These are phyloP conservation scores for Drosophila buzzatii DNA, from an alignment of 2,888 invertebrate species.

Conservation along the genomic window DNA sequence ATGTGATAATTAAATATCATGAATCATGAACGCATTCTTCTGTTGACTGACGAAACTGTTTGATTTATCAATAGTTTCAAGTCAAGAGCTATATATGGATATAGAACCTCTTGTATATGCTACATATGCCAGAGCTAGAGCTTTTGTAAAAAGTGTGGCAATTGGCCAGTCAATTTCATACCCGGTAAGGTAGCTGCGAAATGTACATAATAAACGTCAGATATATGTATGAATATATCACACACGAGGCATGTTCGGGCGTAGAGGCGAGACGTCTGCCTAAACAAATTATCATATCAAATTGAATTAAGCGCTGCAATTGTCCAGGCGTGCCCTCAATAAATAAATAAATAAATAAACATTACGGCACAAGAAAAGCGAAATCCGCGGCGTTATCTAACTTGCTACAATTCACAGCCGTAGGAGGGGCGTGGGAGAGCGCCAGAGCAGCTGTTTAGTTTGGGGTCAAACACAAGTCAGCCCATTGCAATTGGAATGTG, in stretches of 20 bases:
- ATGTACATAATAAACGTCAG: background rate
- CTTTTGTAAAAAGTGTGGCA: slow-evolving; percentile 20
- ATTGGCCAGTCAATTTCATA: slow-evolving; percentile 10
- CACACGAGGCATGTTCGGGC: background rate
- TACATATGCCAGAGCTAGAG: background rate
- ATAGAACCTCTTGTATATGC: background rate
- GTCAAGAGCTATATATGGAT: background rate
- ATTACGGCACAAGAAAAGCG: slow-evolving; percentile 48
- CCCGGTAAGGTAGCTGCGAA: background rate
- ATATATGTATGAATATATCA: background rate
- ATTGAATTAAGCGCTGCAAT: slow-evolving; percentile 75
- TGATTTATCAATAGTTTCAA: background rate
- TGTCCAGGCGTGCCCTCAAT: slow-evolving; percentile 65
- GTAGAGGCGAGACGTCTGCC: background rate
- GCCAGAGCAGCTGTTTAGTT: background rate
- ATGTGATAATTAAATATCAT: background rate
- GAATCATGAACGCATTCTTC: background rate
- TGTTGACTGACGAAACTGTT: background rate
- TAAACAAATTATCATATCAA: slow-evolving; percentile 70
- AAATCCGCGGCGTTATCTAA: slow-evolving; percentile 36
- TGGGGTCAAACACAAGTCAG: slow-evolving; percentile 30
- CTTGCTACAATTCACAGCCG: background rate
- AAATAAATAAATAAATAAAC: slow-evolving; percentile 62
- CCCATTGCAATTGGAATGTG: slow-evolving; percentile 50
- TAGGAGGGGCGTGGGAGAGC: background rate